Percentiles rank a stretch among this genome's conserved stretches.
phyloP scores from a whole-genome alignment of 2,113 vertebrate genomes.

The Butorides virescens region DNA sequence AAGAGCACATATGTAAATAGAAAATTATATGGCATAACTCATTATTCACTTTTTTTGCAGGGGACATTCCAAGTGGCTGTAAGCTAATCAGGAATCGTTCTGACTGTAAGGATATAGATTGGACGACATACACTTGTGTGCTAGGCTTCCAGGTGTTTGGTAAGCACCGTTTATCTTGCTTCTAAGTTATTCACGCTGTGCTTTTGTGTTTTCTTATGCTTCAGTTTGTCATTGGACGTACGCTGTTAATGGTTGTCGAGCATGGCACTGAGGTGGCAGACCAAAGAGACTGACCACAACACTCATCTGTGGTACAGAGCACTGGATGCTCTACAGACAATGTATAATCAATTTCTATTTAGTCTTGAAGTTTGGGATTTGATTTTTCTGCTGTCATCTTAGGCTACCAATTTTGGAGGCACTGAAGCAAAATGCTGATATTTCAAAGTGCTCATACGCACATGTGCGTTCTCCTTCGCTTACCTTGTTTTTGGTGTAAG shows the following conservation, averaged over 20 bases:
- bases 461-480: not conserved
- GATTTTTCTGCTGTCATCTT: not conserved
- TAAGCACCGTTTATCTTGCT: slow-evolving; percentile 65
- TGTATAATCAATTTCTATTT: not conserved
- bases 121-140: slow-evolving; percentile 95
- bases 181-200: not conserved
- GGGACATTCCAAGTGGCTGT: slow-evolving; percentile 93
- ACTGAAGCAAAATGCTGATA: not conserved
- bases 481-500: not conserved
- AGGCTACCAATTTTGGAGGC: not conserved
- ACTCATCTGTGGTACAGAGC: not conserved
- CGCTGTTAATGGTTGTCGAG: not conserved
- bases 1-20: not conserved
- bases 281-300: not conserved
- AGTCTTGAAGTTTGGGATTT: not conserved
- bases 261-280: not conserved
- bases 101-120: slow-evolving; percentile 96
- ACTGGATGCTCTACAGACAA: not conserved
- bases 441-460: not conserved
- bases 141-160: slow-evolving; percentile 97
- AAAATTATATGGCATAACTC: not conserved
- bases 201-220: not conserved
- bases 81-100: slow-evolving; percentile 95
- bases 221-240: not conserved
- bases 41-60: slow-evolving; percentile 68